Evolutionary conservation across 2,113 vertebrate species (phyloP), one percentile per base, ranked within the genome.

Genomic region (Arvicanthis niloticus): DNA sequence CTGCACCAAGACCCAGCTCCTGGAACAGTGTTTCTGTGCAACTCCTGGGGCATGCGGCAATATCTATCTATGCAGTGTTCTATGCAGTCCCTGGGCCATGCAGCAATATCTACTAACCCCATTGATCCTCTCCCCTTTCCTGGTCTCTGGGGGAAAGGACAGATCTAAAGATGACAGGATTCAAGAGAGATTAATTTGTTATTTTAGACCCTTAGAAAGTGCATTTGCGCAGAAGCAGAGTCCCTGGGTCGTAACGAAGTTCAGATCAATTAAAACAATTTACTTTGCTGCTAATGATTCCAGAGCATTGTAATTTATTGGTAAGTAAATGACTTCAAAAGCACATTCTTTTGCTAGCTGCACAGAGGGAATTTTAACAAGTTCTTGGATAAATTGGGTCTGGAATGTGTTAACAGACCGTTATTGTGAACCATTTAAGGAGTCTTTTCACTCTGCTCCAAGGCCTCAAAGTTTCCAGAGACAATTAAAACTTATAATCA

Each of bases 231-330:
- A 91, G 97, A 95, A 98, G 96, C 0, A 0, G 97, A 97, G 96
- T 95, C 98, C 94, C 84, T 0, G 0, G 96, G 76, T 97, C 0
- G 1, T 94, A 75, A 96, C 92, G 96, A 98, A 97, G 98, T 98
- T 98, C 97, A 96, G 98, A 98, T 98, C 98, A 99, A 98, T 99
- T 99, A 98, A 98, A 99, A 98, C 98, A 98, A 98, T 99, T 98
- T 98, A 97, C 97, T 98, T 98, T 93, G 97, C 98, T 96, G 97
- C 98, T 99, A 98, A 98, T 98, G 98, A 98, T 98, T 98, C 97
- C 97, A 98, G 98, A 97, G 98, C 93, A 91, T 93, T 98, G 96
- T 97, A 98, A 98, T 98, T 98, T 98, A 97, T 98, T 97, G 98
- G 98, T 98, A 97, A 98, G 96, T 97, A 98, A 98, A 95, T 88